Conservation (phyloP, 30 jellyfish, hydroid and myxozoan genomes). For the Aurelia aurita region DNA sequence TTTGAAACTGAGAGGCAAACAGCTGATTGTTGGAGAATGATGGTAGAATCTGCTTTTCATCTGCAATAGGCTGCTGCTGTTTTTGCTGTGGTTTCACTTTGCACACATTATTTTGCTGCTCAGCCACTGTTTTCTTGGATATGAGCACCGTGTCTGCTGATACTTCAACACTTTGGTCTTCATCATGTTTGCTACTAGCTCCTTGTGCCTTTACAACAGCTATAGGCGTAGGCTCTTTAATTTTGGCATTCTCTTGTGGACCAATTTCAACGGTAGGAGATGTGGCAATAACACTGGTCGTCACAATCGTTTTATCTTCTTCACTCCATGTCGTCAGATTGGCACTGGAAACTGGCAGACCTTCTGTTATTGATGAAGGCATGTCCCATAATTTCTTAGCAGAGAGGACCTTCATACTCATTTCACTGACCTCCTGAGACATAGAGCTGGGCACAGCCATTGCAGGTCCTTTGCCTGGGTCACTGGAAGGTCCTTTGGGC, state of each 20-base stretch:
- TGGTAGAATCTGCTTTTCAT: conserved; percentile 47
- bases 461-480: conserved; percentile 90
- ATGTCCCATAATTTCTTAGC: conserved; percentile 84
- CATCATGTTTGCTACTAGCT: conserved; percentile 21
- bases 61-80: conserved; percentile 59
- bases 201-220: conserved; percentile 67
- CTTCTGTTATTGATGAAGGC: conserved; percentile 65
- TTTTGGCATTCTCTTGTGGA: conserved; percentile 18
- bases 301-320: conserved; percentile 37
- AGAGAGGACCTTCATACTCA: conserved; percentile 81
- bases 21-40: conserved; percentile 55
- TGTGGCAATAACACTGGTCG: conserved; percentile 61
- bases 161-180: conserved; percentile 36
- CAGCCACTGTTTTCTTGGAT: conserved; percentile 50
- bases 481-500: conserved; percentile 96
- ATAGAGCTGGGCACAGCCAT: conserved; percentile 64
- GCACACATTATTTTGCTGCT: conserved; percentile 87
- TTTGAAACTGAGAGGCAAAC: conserved; percentile 49
- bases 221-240: conserved; percentile 58
- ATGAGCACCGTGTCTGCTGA: conserved; percentile 14
- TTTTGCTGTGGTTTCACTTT: conserved; percentile 98
- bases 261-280: conserved; percentile 39
- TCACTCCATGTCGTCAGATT: conserved; percentile 60
- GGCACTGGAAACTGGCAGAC: conserved; percentile 47
- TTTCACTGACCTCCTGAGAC: conserved; percentile 88